Base-by-base conservation (phyloP, 1,140 invertebrate species). In the Aplysia californica region DNA sequence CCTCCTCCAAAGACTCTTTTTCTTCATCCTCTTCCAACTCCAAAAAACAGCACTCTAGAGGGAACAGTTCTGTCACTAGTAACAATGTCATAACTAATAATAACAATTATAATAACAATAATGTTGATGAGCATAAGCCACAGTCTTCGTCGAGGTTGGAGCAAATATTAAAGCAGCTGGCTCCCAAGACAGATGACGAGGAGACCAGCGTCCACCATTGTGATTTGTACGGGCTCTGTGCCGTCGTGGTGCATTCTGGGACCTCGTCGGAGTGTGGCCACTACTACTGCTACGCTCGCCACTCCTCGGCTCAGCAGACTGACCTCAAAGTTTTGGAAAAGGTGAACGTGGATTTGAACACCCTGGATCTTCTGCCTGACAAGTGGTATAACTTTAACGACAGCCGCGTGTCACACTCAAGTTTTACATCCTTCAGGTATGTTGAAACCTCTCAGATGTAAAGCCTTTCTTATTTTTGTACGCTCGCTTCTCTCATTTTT, bases 321-420 rank as follows among this genome's bases (percentile, higher is more conserved):
- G 73, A 81, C 26, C 29, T 75, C 1, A 64, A 77, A 41, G 80
- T 78, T 39, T 36, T 83, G 31, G 65, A 82, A 15, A 67, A 79
- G 33, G 26, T 58, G 0, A 23, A 15, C 23, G 20, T 15, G 0
- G 55, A 67, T 29, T 59, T 78, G 65, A 39, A 73, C 29, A 76
- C 82, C 1, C 70, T 83, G 5, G 86, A 88, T 75, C 85, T 85
- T 59, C 80, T 83, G 3, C 79, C 85, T 39, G 90, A 93, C 1
- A 91, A 91, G 78, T 96, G 95, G 95, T 95, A 93, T 84, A 92
- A 94, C 79, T 96, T 95, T 83, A 96, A 96, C 83, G 95, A 96
- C 79, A 93, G 92, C 69, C 88, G 91, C 2, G 94, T 96, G 0
- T 92, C 92, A 0, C 87, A 88, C 29, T 92, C 92, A 0, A 92